Percentiles rank a stretch among this genome's conserved stretches.
Evolutionary conservation across 2,797 vertebrate species (phyloP).

Genomic region (Artibeus lituratus): DNA sequence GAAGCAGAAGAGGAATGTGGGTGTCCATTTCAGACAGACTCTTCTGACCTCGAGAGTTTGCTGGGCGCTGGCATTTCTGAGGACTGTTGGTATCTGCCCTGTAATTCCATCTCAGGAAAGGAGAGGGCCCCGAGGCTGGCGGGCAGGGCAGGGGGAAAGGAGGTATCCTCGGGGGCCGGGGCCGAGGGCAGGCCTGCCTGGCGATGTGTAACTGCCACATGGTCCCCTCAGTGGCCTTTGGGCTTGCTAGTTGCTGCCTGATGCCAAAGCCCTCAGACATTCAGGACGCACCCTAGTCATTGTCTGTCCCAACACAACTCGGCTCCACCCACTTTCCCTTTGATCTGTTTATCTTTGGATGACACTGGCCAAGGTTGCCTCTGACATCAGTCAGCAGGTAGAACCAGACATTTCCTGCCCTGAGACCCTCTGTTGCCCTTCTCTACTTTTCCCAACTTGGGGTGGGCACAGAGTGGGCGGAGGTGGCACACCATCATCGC

Average conservation of each 20-base stretch:
- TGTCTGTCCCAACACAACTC: background rate
- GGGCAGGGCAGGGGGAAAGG: background rate
- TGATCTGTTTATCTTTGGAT: background rate
- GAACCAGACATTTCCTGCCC: background rate
- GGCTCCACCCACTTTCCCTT: background rate
- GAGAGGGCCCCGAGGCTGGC: background rate
- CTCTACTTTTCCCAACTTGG: background rate
- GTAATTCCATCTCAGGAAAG: background rate
- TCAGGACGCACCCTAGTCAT: background rate
- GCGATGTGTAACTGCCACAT: background rate
- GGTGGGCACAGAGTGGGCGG: background rate
- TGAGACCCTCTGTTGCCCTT: background rate
- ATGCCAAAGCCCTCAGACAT: background rate
- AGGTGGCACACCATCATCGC: fast-evolving
- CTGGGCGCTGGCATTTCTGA: background rate
- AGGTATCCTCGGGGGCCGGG: background rate
- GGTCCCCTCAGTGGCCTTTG: background rate
- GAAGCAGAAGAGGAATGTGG: background rate
- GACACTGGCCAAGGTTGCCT: background rate
- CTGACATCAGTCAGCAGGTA: background rate
- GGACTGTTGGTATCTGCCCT: background rate
- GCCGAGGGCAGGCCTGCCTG: background rate
- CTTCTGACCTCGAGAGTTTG: background rate
- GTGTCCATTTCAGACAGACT: background rate
- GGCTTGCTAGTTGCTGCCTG: background rate